Evolutionary conservation across 2,113 vertebrate genomes (phyloP), one percentile per base, ranked within the genome.

Genomic region (Salvelinus sp.): DNA sequence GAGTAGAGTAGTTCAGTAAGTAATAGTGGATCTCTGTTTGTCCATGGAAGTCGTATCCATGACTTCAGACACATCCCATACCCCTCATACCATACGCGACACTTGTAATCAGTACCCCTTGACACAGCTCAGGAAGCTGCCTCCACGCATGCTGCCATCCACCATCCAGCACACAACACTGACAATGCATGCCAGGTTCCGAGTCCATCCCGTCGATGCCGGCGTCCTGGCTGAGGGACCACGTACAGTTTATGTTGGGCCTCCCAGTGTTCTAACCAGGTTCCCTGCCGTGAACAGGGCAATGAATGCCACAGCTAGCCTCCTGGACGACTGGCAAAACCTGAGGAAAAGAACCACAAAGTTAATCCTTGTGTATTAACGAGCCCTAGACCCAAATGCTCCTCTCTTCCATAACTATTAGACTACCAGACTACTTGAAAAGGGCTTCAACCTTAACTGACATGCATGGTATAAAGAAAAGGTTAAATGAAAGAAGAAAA

Each of bases 1-100:
- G 94, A 97, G 89, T 96, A n/a, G n/a, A 99, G 84, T 95, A 97
- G 90, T 98, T 98, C 70, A 99, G 89, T 87, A 95, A 95, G 82
- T 96, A 96, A 79, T 95, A 79, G 33, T 92, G 0, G 79, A 83
- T 4, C 97, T 91, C 79, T 97, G 95, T 58, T 92, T 68, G 2
- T 84, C 80, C 78, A 99, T 94, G n/a, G 44, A 95, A 95, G 20
- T 33, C 68, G 79, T 94, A n/a, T 89, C 98, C 98, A 99, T 2
- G 67, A 83, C 0, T 85, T 76, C 73, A 98, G 86, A 44, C 95
- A 96, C 4, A 70, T 79, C 85, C 98, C 94, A 99, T 95, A 28
- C 92, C 94, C 78, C 84, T 92, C n/a, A n/a, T n/a, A n/a, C n/a
- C n/a, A n/a, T n/a, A n/a, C n/a, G n/a, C n/a, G n/a, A n/a, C n/a